Conservation (phyloP, 2,888 invertebrate genomes). For the Miltochrista miniata region DNA sequence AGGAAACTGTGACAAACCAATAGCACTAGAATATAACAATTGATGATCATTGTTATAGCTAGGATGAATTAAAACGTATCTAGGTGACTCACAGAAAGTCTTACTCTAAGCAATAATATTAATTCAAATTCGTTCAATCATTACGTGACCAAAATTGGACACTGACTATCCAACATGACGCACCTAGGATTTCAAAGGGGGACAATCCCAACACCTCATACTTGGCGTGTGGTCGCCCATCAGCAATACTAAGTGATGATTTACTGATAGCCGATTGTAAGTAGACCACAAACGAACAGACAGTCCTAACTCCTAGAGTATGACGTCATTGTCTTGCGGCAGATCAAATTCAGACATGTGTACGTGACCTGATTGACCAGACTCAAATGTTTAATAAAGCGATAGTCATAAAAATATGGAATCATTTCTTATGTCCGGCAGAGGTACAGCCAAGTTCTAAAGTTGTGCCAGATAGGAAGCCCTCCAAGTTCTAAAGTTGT, state of each 20-base stretch:
- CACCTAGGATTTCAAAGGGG: conserved; percentile 20
- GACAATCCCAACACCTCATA: conserved; percentile 8
- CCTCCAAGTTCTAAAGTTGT: no score
- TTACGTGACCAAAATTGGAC: conserved; percentile 4
- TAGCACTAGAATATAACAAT: no score
- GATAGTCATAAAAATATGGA: conserved; percentile 14
- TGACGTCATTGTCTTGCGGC: conserved; percentile 21
- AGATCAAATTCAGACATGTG: conserved; percentile 12
- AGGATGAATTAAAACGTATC: conserved; percentile 1
- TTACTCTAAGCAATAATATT: conserved; percentile 18
- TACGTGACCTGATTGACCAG: conserved; percentile 32
- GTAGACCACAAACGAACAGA: conserved; percentile 39
- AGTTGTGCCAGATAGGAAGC: no score
- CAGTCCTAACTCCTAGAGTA: conserved; percentile 15
- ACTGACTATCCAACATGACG: conserved; percentile 14
- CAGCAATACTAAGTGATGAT: conserved; percentile 32
- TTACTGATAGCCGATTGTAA: conserved; percentile 13
- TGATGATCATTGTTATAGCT: no score
- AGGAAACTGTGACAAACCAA: no score
- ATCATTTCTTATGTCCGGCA: conserved; percentile 5
- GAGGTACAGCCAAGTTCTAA: conserved; percentile 4
- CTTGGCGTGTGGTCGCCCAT: conserved; percentile 14
- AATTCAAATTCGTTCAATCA: conserved; percentile 9
- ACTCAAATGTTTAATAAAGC: conserved; percentile 12
- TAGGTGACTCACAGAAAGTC: conserved; percentile 23